Evolutionary conservation across 2,113 vertebrate species (phyloP).

Genomic region (Herpailurus yagouaroundi): DNA sequence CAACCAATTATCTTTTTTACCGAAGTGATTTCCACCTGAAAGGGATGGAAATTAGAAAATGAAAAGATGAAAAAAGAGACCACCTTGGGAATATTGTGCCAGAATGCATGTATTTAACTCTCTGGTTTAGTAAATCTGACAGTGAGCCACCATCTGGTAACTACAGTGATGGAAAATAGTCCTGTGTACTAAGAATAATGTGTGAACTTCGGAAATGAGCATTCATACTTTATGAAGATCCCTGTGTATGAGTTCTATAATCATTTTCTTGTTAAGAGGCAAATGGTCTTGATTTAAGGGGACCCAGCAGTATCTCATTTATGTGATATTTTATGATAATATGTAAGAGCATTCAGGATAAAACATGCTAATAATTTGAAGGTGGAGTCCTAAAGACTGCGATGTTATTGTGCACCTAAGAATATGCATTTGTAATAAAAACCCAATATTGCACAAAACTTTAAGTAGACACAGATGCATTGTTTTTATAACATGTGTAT

Average conservation of each 20-base stretch:
- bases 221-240: slow-evolving; percentile 10
- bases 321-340: neutral
- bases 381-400: neutral
- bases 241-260: neutral
- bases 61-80: slow-evolving; percentile 69
- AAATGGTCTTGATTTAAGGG: neutral
- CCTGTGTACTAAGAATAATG: slow-evolving; percentile 29
- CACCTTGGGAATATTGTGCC: neutral
- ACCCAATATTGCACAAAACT: neutral
- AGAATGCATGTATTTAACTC: slow-evolving; percentile 58
- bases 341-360: neutral
- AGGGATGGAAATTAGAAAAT: slow-evolving; percentile 78
- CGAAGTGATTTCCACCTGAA: slow-evolving; percentile 81
- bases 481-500: neutral
- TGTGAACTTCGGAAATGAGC: slow-evolving; percentile 53
- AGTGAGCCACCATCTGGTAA: slow-evolving; percentile 34
- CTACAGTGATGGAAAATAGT: neutral
- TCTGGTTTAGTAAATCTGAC: slow-evolving; percentile 52
- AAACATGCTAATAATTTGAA: neutral
- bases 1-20: slow-evolving; percentile 82
- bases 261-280: neutral
- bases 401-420: neutral
- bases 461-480: neutral
- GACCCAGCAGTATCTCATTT: neutral
- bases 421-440: neutral